phyloP scores from a whole-genome alignment of 2,113 vertebrate genomes.

The Colossoma macropomum region DNA sequence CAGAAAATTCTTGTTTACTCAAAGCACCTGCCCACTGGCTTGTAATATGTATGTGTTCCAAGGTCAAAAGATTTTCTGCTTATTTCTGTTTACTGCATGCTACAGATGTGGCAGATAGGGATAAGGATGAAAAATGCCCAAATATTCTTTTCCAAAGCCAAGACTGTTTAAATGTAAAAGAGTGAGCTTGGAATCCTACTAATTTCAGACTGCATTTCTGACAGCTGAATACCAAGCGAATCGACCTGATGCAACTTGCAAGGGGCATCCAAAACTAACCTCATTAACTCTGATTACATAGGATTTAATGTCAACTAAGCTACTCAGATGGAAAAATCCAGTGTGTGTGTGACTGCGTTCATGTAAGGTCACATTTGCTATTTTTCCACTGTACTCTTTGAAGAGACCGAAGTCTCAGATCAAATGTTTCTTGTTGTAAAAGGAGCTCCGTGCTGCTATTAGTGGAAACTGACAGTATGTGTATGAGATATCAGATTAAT shows the following conservation, averaged over 20 bases:
- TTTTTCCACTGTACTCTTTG: background rate
- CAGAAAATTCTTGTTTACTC: no score
- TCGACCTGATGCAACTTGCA: background rate
- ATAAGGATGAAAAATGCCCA: no score
- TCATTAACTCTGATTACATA: slow-evolving; percentile 1
- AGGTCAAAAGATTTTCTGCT: no score
- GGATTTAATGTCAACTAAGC: background rate
- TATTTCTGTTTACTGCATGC: no score
- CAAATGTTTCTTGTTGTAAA: background rate
- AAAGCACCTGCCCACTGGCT: no score
- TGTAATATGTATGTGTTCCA: no score
- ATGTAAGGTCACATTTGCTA: background rate
- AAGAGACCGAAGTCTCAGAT: background rate
- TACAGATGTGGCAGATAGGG: no score
- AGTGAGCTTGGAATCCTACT: background rate
- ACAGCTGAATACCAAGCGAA: background rate
- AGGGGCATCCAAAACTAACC: background rate
- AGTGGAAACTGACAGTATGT: background rate
- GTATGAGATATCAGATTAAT: background rate
- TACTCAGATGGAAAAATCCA: no score
- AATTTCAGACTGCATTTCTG: background rate
- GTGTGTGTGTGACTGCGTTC: no score
- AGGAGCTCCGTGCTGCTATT: background rate
- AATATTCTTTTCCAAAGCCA: no score
- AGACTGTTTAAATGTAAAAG: background rate